Base-by-base conservation (phyloP, 2,888 invertebrate species). In the Phorcus lineatus region DNA sequence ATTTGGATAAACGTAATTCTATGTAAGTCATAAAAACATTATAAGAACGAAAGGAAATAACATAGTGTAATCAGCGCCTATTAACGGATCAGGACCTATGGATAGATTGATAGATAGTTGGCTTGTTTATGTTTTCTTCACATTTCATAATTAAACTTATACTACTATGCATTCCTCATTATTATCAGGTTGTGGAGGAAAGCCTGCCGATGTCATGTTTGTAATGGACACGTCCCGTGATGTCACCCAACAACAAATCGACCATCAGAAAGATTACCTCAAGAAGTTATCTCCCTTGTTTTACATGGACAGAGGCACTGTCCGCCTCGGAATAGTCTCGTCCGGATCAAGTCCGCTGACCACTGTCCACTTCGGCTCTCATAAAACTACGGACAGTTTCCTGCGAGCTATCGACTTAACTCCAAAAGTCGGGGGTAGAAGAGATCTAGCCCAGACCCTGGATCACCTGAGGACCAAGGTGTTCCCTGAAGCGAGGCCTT, bases 221-320 rank as follows among this genome's bases (percentile, higher is more conserved):
- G 78, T 85, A 11, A 53, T 85, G 77, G 84, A 84, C 67, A 82
- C 83, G 11, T 84, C 85, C 3, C 76, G 70, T 19, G 80, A 74
- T 47, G 75, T 79, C 22, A 24, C 74, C 1, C 24, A 62, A 62
- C 80, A 31, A 55, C 78, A 79, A 4, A 40, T 84, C 22, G 52
- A 81, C 19, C 67, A 66, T 16, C 81, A 82, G 66, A 67, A 77
- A 55, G 22, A 70, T 17, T 85, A 80, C 62, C 79, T 84, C 13
- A 78, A 47, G 17, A 67, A 81, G 17, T 75, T 85, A 22, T 57
- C 81, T 13, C 77, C 66, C 6, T 31, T 84, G 19, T 82, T 84
- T 24, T 74, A 80, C 67, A 19, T 82, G 13, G 74, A 57, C 28
- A 53, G 47, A 36, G 22, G 70, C 16, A 77, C 62, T 24, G 78